Evolutionary conservation across 2,797 vertebrate genomes (phyloP).

Genomic region (Ficedula albicollis): DNA sequence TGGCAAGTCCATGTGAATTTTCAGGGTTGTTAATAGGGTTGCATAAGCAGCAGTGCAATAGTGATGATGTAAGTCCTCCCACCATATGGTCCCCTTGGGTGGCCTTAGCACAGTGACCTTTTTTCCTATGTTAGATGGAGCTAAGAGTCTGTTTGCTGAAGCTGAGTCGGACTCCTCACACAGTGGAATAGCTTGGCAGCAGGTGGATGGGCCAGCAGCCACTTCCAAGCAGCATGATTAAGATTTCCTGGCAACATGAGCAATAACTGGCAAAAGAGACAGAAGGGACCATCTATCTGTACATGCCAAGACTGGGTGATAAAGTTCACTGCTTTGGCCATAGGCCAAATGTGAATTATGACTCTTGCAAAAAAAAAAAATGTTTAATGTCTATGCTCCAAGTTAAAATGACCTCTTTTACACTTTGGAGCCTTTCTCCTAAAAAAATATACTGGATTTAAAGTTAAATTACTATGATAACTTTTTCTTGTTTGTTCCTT

Average conservation of each 20-base stretch:
- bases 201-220: not conserved
- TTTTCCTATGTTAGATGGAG: not conserved
- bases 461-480: not conserved
- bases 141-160: not conserved
- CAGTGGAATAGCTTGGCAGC: conserved; percentile 32
- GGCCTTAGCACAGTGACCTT: conserved; percentile 1
- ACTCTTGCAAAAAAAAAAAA: not conserved
- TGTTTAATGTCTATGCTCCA: not conserved
- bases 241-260: conserved; percentile 69
- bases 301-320: conserved; percentile 21
- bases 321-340: conserved; percentile 52
- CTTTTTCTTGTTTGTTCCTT: not conserved
- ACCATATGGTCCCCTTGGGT: conserved; percentile 8
- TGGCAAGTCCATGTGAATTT: not conserved
- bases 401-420: not conserved
- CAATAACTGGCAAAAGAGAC: conserved; percentile 55
- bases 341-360: not conserved
- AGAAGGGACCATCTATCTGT: conserved; percentile 62
- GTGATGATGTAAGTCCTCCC: not conserved
- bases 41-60: not conserved
- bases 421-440: not conserved
- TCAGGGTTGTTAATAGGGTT: conserved; percentile 6
- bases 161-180: not conserved
- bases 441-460: not conserved
- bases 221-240: conserved; percentile 59